Base-by-base conservation (phyloP, 2,888 invertebrate species). In the Bombyx huttoni region DNA sequence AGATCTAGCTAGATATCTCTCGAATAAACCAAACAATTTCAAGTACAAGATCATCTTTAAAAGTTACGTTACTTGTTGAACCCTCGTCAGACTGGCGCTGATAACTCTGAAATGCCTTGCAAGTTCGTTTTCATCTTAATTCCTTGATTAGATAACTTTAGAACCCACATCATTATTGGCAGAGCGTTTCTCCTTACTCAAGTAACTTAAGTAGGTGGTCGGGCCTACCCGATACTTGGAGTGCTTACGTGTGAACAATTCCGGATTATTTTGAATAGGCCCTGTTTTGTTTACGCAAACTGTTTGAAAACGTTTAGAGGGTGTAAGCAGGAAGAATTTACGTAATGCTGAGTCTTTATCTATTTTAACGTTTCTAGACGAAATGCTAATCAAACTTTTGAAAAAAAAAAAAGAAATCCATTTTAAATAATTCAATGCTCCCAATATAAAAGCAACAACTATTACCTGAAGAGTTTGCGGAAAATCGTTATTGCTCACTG, bases 401-500 rank as follows among this genome's bases (percentile, higher is more conserved):
- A 3, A 40, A 40, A 40, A 12, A 2, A 40, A 12, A 10, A 10
- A 8, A 40, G 6, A 10, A 40, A 40, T 48, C 46, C 54, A 58
- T 52, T 58, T 70, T 67, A 63, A 63, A 67, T 73, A 71, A 74
- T 68, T 66, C 69, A 66, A 73, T 72, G 70, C 65, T 70, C 67
- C 70, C 66, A 65, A 72, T 73, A 72, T 68, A 70, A 70, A 62
- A 65, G 72, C 70, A 65, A 65, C 68, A 60, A 65, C 75, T 71
- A 75, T 78, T 76, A 75, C 75, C 70, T 75, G 67, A 57, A 65
- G 64, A 72, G 73, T 75, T 75, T 73, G 71, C 68, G 71, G 74
- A 67, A 77, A 77, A 78, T 73, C 71, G 77, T 77, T 78, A 77
- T 73, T 70, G 70, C 74, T 73, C 67, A 66, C 68, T 61, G 57